Conservation (phyloP, 2,888 invertebrate genomes). For the Andrena chrysosceles region DNA sequence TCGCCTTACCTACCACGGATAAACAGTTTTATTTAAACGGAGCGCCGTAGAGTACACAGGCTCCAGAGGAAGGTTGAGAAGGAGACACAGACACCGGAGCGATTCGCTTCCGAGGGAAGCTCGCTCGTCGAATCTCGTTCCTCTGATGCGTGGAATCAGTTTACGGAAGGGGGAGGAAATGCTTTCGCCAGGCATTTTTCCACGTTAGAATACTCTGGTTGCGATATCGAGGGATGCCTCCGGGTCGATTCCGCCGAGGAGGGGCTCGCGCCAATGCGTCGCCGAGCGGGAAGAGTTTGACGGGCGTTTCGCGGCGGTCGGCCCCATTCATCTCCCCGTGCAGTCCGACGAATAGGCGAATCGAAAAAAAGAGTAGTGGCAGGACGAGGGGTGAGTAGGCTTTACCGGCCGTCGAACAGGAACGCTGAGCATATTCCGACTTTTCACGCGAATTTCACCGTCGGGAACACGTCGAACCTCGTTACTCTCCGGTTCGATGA, state of each 20-base stretch:
- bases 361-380: not conserved
- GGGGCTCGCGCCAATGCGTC: conserved; percentile 22
- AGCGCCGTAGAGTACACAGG: too few relatives aligned
- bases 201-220: conserved; percentile 8
- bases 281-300: conserved; percentile 31
- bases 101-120: conserved; percentile 2
- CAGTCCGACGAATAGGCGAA: not conserved
- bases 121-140: too few relatives aligned
- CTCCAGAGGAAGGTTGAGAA: not conserved
- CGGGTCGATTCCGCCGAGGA: conserved; percentile 15
- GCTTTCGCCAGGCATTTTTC: conserved; percentile 10
- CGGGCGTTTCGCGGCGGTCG: conserved; percentile 8
- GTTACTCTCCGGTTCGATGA: conserved; percentile 21
- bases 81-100: not conserved
- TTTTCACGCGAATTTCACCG: conserved; percentile 20
- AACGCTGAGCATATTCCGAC: conserved; percentile 3
- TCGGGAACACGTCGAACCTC: conserved; percentile 15
- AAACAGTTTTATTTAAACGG: too few relatives aligned
- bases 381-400: not conserved
- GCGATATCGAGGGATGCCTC: conserved; percentile 4
- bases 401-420: conserved; percentile 1
- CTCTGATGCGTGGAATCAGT: not conserved
- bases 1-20: too few relatives aligned
- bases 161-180: not conserved
- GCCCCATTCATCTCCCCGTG: not conserved